Evolutionary conservation across 2,113 vertebrate species (phyloP).

Genomic region (Acanthochromis polyacanthus): DNA sequence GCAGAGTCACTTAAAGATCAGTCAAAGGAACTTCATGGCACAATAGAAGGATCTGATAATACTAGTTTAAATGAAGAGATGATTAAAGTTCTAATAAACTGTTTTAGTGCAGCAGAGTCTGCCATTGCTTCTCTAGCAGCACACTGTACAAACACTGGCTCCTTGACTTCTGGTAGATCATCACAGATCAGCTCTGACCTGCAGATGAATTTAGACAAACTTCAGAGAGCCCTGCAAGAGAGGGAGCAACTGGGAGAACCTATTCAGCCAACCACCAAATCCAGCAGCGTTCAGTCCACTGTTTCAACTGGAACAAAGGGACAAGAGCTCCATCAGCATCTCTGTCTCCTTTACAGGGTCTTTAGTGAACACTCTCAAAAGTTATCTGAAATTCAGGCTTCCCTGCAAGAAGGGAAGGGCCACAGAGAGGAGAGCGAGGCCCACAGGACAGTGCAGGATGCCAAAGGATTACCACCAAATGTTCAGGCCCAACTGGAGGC

Average conservation of each 20-base stretch:
- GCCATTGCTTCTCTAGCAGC: conserved; percentile 74
- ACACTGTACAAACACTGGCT: conserved; percentile 51
- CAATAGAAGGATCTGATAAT: background rate
- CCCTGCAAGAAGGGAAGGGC: conserved; percentile 50
- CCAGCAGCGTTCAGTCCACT: background rate
- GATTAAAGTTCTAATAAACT: conserved; percentile 66
- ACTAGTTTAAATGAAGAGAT: conserved; percentile 27
- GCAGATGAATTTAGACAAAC: conserved; percentile 72
- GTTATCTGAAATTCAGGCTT: conserved; percentile 67
- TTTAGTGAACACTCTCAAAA: conserved; percentile 65
- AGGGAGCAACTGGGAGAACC: conserved; percentile 55
- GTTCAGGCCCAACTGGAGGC: conserved; percentile 76
- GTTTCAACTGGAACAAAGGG: conserved; percentile 24
- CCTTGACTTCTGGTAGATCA: conserved; percentile 16
- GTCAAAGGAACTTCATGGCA: background rate
- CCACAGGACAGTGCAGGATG: conserved; percentile 32
- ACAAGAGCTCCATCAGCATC: conserved; percentile 71
- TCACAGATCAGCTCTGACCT: conserved; percentile 55
- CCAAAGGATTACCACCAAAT: conserved; percentile 49
- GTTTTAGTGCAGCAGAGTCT: conserved; percentile 74
- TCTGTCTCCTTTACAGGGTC: conserved; percentile 68
- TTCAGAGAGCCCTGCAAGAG: conserved; percentile 72
- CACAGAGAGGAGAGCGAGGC: conserved; percentile 47
- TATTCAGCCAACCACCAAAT: background rate
- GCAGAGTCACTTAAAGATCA: conserved; percentile 26